Evolutionary conservation across 1,140 invertebrate species (phyloP), one percentile per base, ranked within the genome.

Genomic region (Drosophila kepulauana): DNA sequence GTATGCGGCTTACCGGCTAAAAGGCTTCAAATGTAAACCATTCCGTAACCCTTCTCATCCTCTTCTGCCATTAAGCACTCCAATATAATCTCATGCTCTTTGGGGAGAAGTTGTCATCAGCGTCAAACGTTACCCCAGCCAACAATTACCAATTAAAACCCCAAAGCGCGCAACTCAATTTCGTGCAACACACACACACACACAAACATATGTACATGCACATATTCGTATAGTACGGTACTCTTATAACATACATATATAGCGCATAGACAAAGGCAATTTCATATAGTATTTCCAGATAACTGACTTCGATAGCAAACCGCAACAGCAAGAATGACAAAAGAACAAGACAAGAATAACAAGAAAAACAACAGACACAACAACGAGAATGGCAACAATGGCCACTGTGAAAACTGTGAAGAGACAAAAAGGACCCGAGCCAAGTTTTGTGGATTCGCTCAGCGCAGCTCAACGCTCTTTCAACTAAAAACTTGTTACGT

Each of bases 401-500:
- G 79, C 74, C 76, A 82, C 63, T 78, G 41, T 49, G 67, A 72
- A 68, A 76, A 81, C 74, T 54, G 63, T 5, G 59, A 66, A 43
- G 63, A 54, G 38, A 16, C n/a, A 54, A 65, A 65, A 65, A 35
- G 49, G 38, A 54, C 20, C 73, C 63, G 28, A 63, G 49, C 78
- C 69, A 84, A 87, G 84, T 88, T 86, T 68, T 64, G 52, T 43
- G 41, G 65, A 49, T 33, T 51, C 16, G 65, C 73, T 75, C 75
- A 33, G 81, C 71, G 69, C 84, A 88, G 35, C 35, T 38, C 35
- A 10, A 38, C 35, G 35, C 35, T 38, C 85, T 84, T 89, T 89
- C 84, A 89, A 85, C 86, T 89, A 89, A 89, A 89, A 89, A 89
- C 85, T 89, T 89, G 85, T 89, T 89, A 89, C 86, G 85, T 89